phyloP scores from a whole-genome alignment of 2,888 invertebrate genomes.

The Caenorhabditis imperialis region DNA sequence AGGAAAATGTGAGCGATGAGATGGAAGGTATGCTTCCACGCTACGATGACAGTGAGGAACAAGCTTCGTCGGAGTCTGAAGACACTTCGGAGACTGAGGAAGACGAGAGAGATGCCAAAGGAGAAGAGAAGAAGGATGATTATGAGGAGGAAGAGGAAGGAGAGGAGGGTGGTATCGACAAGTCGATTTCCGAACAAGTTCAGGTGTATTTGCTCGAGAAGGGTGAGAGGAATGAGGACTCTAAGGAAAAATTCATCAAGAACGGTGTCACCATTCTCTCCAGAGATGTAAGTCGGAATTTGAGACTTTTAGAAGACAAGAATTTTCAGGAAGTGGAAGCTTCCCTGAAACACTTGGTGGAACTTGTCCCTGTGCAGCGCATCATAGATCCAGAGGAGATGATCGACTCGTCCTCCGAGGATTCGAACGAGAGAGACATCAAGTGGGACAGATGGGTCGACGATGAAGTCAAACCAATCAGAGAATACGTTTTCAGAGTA shows the following conservation, averaged over 20 bases:
- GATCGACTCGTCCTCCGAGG: slow-evolving; percentile 13
- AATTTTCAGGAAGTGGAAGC: slow-evolving; percentile 14
- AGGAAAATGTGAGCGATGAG: too few species aligned
- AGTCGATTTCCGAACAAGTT: not conserved
- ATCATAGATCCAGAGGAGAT: not conserved
- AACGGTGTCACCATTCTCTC: slow-evolving; percentile 6
- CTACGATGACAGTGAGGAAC: too few species aligned
- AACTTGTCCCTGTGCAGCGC: not conserved
- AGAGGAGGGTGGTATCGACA: not conserved
- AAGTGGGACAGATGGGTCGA: slow-evolving; percentile 50
- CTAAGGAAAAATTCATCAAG: not conserved
- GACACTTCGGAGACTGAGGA: not conserved
- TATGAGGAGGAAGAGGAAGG: not conserved
- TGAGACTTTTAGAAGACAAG: too few species aligned
- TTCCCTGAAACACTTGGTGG: not conserved
- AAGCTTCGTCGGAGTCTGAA: not conserved
- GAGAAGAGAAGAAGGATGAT: slow-evolving; percentile 9
- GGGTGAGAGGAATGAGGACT: not conserved
- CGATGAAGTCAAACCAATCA: slow-evolving; percentile 33
- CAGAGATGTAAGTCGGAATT: not conserved
- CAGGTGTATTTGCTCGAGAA: slow-evolving; percentile 3
- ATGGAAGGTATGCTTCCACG: too few species aligned
- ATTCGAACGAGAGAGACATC: slow-evolving; percentile 7
- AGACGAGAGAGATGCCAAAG: not conserved
- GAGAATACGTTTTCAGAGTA: not conserved